Conservation (phyloP, 2,888 invertebrate genomes). For the Yponomeuta cagnagella region DNA sequence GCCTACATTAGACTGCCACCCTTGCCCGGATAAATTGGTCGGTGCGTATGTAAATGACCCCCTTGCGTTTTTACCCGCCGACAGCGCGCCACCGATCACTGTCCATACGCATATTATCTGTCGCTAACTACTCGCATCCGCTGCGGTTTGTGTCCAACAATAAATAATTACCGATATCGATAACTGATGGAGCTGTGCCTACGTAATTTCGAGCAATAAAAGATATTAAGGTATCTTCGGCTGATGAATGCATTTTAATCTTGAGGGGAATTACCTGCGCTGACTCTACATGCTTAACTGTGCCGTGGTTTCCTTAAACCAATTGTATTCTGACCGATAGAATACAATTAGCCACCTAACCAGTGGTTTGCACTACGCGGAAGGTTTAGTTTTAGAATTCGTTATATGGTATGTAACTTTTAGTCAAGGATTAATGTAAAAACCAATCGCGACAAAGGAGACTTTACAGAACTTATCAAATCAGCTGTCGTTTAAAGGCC, state of each 20-base stretch:
- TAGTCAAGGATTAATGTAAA: background rate
- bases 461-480: background rate
- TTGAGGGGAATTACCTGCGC: background rate
- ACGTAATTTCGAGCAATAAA: conserved; percentile 42
- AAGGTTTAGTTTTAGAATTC: no score
- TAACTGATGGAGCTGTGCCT: conserved; percentile 42
- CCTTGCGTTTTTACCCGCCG: conserved; percentile 61
- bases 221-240: conserved; percentile 34
- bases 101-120: conserved; percentile 61
- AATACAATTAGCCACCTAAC: no score
- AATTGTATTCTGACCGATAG: background rate
- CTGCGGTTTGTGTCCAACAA: conserved; percentile 58
- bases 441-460: background rate
- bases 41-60: conserved; percentile 67
- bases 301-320: background rate
- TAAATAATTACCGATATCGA: conserved; percentile 69
- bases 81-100: conserved; percentile 55
- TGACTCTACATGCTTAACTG: background rate
- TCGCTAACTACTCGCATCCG: conserved; percentile 70
- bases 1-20: background rate
- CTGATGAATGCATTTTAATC: conserved; percentile 2
- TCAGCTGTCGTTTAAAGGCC: background rate
- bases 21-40: conserved; percentile 5
- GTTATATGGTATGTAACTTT: no score
- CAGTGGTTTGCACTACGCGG: no score